phyloP scores from a whole-genome alignment of 2,797 vertebrate species.

The Vireo griseus region DNA sequence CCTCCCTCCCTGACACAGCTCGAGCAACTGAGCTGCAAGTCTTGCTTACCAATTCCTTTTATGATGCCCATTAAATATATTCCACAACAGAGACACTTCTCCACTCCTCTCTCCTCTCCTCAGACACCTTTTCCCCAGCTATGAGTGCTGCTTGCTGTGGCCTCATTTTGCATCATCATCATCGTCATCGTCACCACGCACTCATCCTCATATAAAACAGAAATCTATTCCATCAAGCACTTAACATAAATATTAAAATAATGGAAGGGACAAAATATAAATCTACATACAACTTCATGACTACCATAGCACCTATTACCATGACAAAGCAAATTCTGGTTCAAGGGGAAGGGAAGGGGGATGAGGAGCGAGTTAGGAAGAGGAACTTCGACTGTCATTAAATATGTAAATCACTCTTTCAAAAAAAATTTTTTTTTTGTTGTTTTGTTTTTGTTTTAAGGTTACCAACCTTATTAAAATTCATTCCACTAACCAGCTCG shows the following conservation, averaged over 20 bases:
- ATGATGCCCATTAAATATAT: conserved; percentile 63
- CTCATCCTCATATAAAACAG: conserved; percentile 71
- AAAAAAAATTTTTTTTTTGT: background rate
- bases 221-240: conserved; percentile 73
- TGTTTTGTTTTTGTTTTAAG: conserved; percentile 56
- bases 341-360: conserved; percentile 56
- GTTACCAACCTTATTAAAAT: conserved; percentile 74
- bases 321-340: conserved; percentile 74
- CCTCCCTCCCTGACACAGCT: background rate
- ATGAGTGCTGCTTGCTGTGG: conserved; percentile 65
- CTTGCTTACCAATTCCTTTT: conserved; percentile 10
- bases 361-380: conserved; percentile 65
- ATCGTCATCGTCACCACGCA: conserved; percentile 33
- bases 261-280: conserved; percentile 71
- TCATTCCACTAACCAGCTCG: conserved; percentile 76
- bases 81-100: conserved; percentile 8
- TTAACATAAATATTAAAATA: conserved; percentile 84
- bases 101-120: background rate
- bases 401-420: conserved; percentile 76
- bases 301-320: conserved; percentile 80
- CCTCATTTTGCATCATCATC: conserved; percentile 41
- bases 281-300: conserved; percentile 76
- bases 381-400: conserved; percentile 69
- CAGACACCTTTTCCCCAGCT: conserved; percentile 35
- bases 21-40: conserved; percentile 11